Evolutionary conservation across 1,140 invertebrate species (phyloP), one percentile per base, ranked within the genome.

Genomic region (Hyphantria cunea): DNA sequence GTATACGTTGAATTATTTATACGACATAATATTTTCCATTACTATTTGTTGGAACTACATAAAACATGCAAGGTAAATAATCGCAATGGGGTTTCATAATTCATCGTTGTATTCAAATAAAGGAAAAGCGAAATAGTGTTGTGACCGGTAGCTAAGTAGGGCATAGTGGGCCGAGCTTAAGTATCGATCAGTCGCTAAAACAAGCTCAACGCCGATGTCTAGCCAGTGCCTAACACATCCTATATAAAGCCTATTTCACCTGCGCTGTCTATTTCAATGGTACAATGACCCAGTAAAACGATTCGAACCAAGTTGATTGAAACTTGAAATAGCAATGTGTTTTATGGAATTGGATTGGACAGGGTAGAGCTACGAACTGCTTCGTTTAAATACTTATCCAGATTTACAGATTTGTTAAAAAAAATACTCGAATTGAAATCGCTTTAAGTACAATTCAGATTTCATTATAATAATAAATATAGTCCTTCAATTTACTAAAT

Each of bases 151-250:
- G 69, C 66, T 66, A 86, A 88, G 79, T 84, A 85, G 83, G 85
- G 79, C 83, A 79, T 73, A 66, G 78, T 82, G 73, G 74, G 77
- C 67, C 70, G 82, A 66, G 68, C 66, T 73, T 64, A 47, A 54
- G 69, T 89, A 89, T 89, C 81, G 86, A 89, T 89, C 81, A 86
- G 78, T 41, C 64, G 74, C 78, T 86, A 84, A 84, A 88, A 85
- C 80, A 80, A 82, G 79, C 79, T 53, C 65, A 72, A 67, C 69
- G 70, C 68, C 78, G 31, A 61, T 80, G 78, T 82, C 82, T 83
- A 75, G 78, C 73, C 62, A 69, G 63, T 68, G 75, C 72, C 80
- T 78, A 79, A 72, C 75, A 76, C 65, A 74, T 68, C 68, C 73
- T 69, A 72, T 66, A 72, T 68, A 75, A 62, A 71, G 68, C 74